Conservation (phyloP, 2,888 invertebrate genomes). For the Teleogryllus oceanicus region DNA sequence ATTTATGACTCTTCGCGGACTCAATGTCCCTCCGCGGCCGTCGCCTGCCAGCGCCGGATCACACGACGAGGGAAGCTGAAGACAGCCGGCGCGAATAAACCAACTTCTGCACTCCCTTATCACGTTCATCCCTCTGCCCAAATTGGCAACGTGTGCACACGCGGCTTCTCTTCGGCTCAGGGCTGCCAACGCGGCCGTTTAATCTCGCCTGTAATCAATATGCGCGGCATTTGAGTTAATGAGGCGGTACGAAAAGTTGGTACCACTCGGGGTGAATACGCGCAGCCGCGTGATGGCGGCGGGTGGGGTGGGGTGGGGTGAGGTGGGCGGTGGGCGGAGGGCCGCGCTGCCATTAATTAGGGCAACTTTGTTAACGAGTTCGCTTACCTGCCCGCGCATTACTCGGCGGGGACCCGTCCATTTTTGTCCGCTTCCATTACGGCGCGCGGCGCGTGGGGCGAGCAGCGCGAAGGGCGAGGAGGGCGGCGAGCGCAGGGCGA, state of each 20-base stretch:
- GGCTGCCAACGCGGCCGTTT: neutral
- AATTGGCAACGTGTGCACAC: neutral
- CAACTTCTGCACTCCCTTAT: no score
- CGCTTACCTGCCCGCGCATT: slow-evolving; percentile 18
- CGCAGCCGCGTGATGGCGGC: slow-evolving; percentile 21
- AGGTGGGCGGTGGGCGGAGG: slow-evolving; percentile 29
- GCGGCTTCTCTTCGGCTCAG: neutral
- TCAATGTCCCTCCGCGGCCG: no score
- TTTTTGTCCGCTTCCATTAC: neutral
- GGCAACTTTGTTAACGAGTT: slow-evolving; percentile 18
- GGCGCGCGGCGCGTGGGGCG: neutral
- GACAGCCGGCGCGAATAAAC: no score
- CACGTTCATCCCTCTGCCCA: neutral
- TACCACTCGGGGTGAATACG: slow-evolving; percentile 3
- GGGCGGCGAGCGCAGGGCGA: neutral
- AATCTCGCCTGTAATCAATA: slow-evolving; percentile 3
- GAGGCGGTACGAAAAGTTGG: neutral
- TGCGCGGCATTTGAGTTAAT: neutral
- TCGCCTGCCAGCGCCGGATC: no score
- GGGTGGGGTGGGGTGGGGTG: slow-evolving; percentile 19
- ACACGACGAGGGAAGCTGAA: no score
- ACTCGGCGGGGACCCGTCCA: neutral
- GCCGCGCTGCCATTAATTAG: slow-evolving; percentile 26
- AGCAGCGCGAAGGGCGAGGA: neutral
- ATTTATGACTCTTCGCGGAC: no score